Conservation (phyloP, 2,113 vertebrate genomes). For the Osmerus eperlanus region DNA sequence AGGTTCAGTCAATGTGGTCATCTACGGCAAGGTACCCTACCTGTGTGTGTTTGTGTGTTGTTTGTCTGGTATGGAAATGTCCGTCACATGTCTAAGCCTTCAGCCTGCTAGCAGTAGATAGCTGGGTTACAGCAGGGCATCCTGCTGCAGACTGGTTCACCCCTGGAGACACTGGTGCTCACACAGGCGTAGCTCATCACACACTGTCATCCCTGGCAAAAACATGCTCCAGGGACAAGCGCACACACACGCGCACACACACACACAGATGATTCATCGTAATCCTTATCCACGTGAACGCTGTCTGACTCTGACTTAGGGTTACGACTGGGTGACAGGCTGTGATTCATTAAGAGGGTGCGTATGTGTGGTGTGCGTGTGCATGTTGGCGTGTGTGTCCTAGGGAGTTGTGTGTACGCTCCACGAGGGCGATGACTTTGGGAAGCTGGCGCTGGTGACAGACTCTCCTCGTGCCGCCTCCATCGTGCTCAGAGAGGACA, state of each 20-base stretch:
- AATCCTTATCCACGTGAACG: too few relatives aligned
- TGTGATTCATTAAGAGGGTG: slow-evolving; percentile 4
- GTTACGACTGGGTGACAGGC: neutral
- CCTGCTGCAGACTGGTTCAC: neutral
- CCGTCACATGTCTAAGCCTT: neutral
- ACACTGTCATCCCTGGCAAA: slow-evolving; percentile 48
- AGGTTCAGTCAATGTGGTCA: slow-evolving; percentile 98
- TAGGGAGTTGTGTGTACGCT: slow-evolving; percentile 98
- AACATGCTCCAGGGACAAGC: slow-evolving; percentile 39
- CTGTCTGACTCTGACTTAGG: too few relatives aligned
- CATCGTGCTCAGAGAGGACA: slow-evolving; percentile 94
- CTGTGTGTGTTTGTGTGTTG: slow-evolving; percentile 6
- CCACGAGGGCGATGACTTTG: slow-evolving; percentile 96
- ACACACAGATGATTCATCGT: neutral
- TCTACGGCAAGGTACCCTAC: slow-evolving; percentile 91
- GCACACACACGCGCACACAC: slow-evolving; percentile 18
- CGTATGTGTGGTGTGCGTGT: slow-evolving; percentile 8
- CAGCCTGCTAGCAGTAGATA: neutral
- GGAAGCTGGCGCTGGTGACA: slow-evolving; percentile 94
- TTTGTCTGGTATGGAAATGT: neutral
- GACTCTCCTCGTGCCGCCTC: slow-evolving; percentile 94
- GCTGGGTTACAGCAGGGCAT: neutral
- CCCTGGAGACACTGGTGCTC: neutral
- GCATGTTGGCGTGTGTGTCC: slow-evolving; percentile 23
- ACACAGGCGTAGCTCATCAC: slow-evolving; percentile 26